phyloP scores from a whole-genome alignment of 2,888 invertebrate genomes.

The Aquatica leii region DNA sequence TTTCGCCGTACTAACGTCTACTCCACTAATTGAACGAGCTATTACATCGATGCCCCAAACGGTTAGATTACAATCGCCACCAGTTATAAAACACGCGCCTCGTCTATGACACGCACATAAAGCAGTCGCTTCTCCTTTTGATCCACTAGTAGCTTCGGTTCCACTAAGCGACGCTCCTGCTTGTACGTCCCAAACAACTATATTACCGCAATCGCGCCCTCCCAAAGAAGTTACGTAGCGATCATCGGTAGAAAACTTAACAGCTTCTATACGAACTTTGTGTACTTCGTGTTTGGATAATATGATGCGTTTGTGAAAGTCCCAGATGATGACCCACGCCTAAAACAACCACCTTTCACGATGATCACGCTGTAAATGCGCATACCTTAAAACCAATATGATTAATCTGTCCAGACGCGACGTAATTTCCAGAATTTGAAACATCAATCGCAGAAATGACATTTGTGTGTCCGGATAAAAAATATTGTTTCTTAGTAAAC shows the following conservation, averaged over 20 bases:
- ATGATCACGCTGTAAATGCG: too few relatives aligned
- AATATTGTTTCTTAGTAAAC: slow-evolving; percentile 74
- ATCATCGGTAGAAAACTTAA: slow-evolving; percentile 84
- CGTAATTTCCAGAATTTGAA: slow-evolving; percentile 76
- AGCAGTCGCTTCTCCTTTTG: slow-evolving; percentile 54
- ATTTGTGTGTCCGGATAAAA: slow-evolving; percentile 82
- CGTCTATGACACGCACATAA: slow-evolving; percentile 66
- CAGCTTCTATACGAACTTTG: slow-evolving; percentile 86
- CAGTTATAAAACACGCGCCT: slow-evolving; percentile 75
- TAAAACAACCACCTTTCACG: slow-evolving; percentile 49
- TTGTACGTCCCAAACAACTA: slow-evolving; percentile 84
- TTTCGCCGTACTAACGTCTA: slow-evolving; percentile 81
- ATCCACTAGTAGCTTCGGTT: slow-evolving; percentile 55
- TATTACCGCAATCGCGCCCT: slow-evolving; percentile 88
- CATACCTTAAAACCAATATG: slow-evolving; percentile 88
- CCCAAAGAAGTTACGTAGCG: slow-evolving; percentile 85
- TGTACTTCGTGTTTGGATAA: slow-evolving; percentile 82
- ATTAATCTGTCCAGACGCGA: slow-evolving; percentile 91
- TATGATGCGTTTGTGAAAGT: slow-evolving; percentile 71
- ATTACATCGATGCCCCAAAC: slow-evolving; percentile 78
- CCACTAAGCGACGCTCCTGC: slow-evolving; percentile 61
- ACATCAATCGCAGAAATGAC: slow-evolving; percentile 79
- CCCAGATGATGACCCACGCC: slow-evolving; percentile 88
- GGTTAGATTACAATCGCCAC: slow-evolving; percentile 69
- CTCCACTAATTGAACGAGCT: slow-evolving; percentile 73